Percentiles rank a stretch among this genome's conserved stretches.
Evolutionary conservation across 2,113 vertebrate genomes (phyloP).

Genomic region (Azemiops feae): DNA sequence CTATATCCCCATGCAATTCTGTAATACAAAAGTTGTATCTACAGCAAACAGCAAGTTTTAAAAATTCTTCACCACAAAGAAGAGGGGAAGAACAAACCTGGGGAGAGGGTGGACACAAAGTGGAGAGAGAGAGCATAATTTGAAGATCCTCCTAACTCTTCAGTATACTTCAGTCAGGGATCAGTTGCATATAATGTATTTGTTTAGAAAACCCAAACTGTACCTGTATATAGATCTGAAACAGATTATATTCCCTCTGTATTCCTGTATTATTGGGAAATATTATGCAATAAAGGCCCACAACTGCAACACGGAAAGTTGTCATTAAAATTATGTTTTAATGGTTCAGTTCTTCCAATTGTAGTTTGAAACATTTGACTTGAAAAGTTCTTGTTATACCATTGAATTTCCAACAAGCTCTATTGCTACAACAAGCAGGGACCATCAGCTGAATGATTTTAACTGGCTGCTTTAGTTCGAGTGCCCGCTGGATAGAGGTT

Average conservation of each 20-base stretch:
- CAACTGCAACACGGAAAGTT: not conserved
- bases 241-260: not conserved
- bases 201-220: not conserved
- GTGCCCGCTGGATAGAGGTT: not conserved
- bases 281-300: not conserved
- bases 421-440: not conserved
- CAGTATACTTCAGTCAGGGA: conserved; percentile 5
- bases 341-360: not conserved
- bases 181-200: not conserved
- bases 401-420: not conserved
- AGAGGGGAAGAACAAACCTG: conserved; percentile 25
- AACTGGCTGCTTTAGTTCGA: not conserved
- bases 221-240: not conserved
- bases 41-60: conserved; percentile 64
- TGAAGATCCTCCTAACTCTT: conserved; percentile 10
- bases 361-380: not conserved
- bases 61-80: conserved; percentile 58
- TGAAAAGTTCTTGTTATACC: not conserved
- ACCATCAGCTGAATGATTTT: not conserved
- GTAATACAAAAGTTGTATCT: conserved; percentile 67
- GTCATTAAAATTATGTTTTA: not conserved
- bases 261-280: not conserved
- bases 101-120: not conserved
- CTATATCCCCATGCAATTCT: conserved; percentile 71
- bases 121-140: conserved; percentile 23